phyloP scores from a whole-genome alignment of 1,140 invertebrate genomes.

The Papilio dardanus region DNA sequence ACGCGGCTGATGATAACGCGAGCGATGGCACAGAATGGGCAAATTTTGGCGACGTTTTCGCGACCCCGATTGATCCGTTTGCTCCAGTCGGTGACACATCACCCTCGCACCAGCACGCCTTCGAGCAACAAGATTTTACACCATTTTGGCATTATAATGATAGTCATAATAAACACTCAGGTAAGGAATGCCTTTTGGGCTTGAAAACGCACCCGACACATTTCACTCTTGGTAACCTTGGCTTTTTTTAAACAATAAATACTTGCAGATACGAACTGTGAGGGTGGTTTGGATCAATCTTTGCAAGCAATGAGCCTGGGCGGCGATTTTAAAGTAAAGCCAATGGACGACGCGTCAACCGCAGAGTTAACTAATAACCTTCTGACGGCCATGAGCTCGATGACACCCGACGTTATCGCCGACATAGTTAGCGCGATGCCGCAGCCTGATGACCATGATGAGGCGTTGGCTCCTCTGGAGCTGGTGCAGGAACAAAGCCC shows the following conservation, averaged over 20 bases:
- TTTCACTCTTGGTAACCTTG: too few species aligned
- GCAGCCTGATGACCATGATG: constrained; percentile 25
- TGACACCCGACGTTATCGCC: constrained; percentile 46
- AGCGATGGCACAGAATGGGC: constrained; percentile 26
- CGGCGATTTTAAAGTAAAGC: constrained; percentile 32
- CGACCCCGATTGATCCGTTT: constrained; percentile 24
- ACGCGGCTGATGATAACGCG: constrained; percentile 22
- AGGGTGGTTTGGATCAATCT: constrained; percentile 7
- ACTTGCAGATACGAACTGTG: constrained; percentile 13
- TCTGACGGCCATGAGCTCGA: constrained; percentile 56
- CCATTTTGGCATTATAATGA: constrained; percentile 3
- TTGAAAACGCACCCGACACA: neutral
- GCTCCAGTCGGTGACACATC: neutral
- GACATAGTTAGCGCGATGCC: constrained; percentile 42
- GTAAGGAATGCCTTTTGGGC: neutral
- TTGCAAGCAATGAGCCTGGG: constrained; percentile 19
- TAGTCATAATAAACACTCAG: neutral
- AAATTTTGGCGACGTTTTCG: constrained; percentile 30
- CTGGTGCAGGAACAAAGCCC: neutral
- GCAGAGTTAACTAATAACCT: constrained; percentile 55
- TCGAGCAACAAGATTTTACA: constrained; percentile 38
- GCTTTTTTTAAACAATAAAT: neutral
- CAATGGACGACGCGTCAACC: constrained; percentile 45
- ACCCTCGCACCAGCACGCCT: constrained; percentile 13
- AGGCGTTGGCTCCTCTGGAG: neutral